Evolutionary conservation across 2,888 invertebrate species (phyloP).

Genomic region (Hyposoter didymator): DNA sequence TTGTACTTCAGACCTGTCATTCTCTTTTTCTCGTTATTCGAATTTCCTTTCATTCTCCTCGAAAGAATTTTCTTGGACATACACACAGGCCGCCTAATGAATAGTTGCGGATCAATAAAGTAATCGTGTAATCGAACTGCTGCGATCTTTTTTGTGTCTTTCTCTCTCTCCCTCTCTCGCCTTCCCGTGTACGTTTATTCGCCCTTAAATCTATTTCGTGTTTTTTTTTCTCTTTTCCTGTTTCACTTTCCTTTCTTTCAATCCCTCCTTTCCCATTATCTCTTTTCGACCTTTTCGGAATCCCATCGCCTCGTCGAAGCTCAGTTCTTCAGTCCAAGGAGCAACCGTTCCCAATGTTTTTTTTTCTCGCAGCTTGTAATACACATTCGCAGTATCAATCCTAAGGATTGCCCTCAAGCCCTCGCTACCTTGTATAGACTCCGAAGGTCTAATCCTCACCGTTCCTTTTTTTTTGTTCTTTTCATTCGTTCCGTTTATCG

Average conservation of each 20-base stretch:
- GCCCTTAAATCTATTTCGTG: neutral
- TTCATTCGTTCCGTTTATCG: neutral
- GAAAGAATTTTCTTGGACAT: neutral
- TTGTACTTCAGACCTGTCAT: neutral
- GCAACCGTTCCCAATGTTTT: slow-evolving; percentile 24
- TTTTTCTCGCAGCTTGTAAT: slow-evolving; percentile 37
- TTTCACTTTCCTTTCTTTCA: neutral
- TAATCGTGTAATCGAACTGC: neutral
- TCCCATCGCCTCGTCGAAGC: slow-evolving; percentile 28
- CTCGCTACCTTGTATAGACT: neutral
- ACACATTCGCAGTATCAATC: slow-evolving; percentile 24
- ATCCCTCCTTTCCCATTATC: neutral
- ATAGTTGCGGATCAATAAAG: neutral
- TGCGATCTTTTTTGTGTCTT: neutral
- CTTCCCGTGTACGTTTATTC: neutral
- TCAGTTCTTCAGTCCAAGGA: slow-evolving; percentile 25
- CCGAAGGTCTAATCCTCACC: slow-evolving; percentile 8
- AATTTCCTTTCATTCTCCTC: neutral
- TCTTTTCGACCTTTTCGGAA: slow-evolving; percentile 34
- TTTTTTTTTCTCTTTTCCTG: neutral
- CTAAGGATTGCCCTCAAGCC: neutral
- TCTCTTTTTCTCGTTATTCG: neutral
- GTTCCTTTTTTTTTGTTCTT: neutral
- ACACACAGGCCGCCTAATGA: neutral
- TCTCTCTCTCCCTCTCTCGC: neutral